Percentiles rank a stretch among this genome's conserved stretches.
Conservation (phyloP, 2,888 invertebrate species). For the Eudemis profundana region DNA sequence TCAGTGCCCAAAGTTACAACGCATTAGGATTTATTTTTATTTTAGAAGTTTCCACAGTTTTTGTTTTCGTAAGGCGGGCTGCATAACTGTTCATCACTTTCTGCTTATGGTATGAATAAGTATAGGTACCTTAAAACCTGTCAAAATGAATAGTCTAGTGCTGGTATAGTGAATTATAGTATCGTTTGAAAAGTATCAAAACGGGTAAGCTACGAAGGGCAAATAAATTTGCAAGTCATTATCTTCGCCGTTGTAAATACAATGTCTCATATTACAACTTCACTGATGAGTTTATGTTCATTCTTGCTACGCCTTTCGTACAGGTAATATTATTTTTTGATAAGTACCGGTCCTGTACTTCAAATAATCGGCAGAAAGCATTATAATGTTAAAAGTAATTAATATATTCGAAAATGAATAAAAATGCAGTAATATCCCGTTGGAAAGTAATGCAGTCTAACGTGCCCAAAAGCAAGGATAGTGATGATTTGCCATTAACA, state of each 20-base stretch:
- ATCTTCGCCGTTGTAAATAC: conserved; percentile 14
- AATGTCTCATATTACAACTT: conserved; percentile 14
- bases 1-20: too few species aligned
- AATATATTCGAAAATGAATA: conserved; percentile 58
- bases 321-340: background rate
- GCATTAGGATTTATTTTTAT: too few species aligned
- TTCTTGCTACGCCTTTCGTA: background rate
- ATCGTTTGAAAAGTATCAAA: too few species aligned
- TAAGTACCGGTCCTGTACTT: too few species aligned
- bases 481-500: conserved; percentile 54
- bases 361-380: background rate
- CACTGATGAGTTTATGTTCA: conserved; percentile 4
- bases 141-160: too few species aligned
- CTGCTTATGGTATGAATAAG: too few species aligned
- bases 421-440: conserved; percentile 59
- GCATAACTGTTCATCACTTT: too few species aligned
- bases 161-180: too few species aligned
- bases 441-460: conserved; percentile 73
- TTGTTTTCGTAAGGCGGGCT: too few species aligned
- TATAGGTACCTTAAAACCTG: too few species aligned
- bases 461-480: conserved; percentile 58
- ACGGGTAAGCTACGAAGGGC: background rate
- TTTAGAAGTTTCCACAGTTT: too few species aligned
- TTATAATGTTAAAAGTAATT: background rate
- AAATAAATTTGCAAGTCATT: conserved; percentile 29